Conservation (phyloP, 2,113 vertebrate species). For the Cavia porcellus region DNA sequence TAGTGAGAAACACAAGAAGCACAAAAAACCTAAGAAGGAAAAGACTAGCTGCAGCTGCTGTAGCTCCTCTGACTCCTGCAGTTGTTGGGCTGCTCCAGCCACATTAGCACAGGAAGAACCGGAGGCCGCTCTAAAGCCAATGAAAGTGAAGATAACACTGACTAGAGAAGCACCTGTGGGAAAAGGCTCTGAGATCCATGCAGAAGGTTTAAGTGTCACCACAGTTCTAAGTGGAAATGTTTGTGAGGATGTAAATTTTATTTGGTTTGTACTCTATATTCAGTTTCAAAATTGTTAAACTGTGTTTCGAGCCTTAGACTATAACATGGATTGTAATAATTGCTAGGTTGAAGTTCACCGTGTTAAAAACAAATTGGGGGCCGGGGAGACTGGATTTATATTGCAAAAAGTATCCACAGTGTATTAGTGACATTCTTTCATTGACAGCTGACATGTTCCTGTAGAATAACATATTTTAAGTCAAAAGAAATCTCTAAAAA, state of each 20-base stretch:
- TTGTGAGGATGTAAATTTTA: no score
- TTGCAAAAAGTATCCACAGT: slow-evolving; percentile 84
- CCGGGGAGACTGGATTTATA: slow-evolving; percentile 85
- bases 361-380: slow-evolving; percentile 80
- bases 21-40: slow-evolving; percentile 98
- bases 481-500: slow-evolving; percentile 83
- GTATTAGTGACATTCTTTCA: slow-evolving; percentile 91
- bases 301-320: slow-evolving; percentile 97
- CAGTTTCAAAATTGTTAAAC: no score
- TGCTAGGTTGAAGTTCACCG: slow-evolving; percentile 91
- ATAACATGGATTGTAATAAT: slow-evolving; percentile 96
- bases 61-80: slow-evolving; percentile 67
- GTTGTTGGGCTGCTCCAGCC: slow-evolving; percentile 46
- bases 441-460: slow-evolving; percentile 86
- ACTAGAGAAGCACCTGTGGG: slow-evolving; percentile 96
- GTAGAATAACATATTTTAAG: slow-evolving; percentile 86
- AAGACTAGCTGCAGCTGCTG: slow-evolving; percentile 84
- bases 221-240: no score
- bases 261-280: no score
- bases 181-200: slow-evolving; percentile 97
- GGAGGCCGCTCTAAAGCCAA: slow-evolving; percentile 90
- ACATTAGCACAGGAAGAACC: slow-evolving; percentile 86
- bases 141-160: slow-evolving; percentile 91
- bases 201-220: slow-evolving; percentile 96
- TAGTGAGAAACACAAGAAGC: slow-evolving; percentile 92